phyloP scores from a whole-genome alignment of 2,888 invertebrate genomes.

The Steinernema hermaphroditum region DNA sequence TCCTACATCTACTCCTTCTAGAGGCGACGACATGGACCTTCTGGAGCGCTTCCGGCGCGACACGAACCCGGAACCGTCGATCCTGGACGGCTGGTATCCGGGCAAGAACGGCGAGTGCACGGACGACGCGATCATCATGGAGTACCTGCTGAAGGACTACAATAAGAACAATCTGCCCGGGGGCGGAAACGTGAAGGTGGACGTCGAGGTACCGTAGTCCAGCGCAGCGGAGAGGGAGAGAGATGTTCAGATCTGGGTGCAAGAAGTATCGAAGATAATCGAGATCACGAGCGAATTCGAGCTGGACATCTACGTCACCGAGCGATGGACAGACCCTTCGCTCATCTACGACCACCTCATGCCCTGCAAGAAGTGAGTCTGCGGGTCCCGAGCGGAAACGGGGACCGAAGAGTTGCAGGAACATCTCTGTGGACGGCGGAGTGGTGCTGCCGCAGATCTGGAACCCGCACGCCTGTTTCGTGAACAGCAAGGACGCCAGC shows the following conservation, averaged over 20 bases:
- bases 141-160: constrained; percentile 54
- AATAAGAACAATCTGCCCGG: constrained; percentile 62
- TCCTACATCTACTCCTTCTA: too few species aligned
- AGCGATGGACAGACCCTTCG: constrained; percentile 63
- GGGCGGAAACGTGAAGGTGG: constrained; percentile 60
- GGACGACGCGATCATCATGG: constrained; percentile 51
- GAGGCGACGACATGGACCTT: background rate
- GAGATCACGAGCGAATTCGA: constrained; percentile 67
- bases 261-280: constrained; percentile 67
- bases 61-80: background rate
- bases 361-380: constrained; percentile 64
- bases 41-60: constrained; percentile 6
- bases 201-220: constrained; percentile 65
- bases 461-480: constrained; percentile 65
- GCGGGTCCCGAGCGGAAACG: background rate
- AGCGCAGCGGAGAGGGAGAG: too few species aligned
- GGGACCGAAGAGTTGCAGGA: constrained; percentile 47
- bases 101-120: constrained; percentile 38
- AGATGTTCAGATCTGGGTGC: constrained; percentile 65
- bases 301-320: constrained; percentile 66
- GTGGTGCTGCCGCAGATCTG: constrained; percentile 62
- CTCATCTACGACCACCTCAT: constrained; percentile 62
- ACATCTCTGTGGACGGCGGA: constrained; percentile 65
- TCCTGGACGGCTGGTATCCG: constrained; percentile 13
- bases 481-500: constrained; percentile 62